phyloP scores from a whole-genome alignment of 2,113 vertebrate genomes.

The Tiliqua scincoides region DNA sequence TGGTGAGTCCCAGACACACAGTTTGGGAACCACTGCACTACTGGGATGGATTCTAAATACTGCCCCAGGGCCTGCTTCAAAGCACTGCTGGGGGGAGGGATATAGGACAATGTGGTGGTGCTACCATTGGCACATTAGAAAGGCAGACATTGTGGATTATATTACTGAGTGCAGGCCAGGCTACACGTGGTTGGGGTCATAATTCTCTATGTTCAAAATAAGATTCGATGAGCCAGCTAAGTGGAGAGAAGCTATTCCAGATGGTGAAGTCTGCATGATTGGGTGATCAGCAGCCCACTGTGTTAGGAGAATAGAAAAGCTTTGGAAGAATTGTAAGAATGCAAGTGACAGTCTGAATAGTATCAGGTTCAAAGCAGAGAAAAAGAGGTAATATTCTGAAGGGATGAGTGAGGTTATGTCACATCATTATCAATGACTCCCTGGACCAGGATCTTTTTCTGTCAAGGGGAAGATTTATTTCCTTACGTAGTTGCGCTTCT shows the following conservation, averaged over 20 bases:
- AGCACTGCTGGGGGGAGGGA: background rate
- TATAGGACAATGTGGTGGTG: background rate
- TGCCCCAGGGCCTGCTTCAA: background rate
- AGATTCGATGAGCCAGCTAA: constrained; percentile 34
- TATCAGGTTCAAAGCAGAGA: background rate
- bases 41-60: background rate
- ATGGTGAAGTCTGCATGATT: constrained; percentile 40
- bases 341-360: background rate
- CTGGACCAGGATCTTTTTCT: background rate
- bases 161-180: background rate
- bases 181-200: background rate
- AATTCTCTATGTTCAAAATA: background rate
- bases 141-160: constrained; percentile 12
- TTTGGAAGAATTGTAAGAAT: constrained; percentile 10
- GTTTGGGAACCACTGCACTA: too few species aligned
- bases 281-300: constrained; percentile 4
- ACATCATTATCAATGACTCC: constrained; percentile 11
- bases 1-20: too few species aligned
- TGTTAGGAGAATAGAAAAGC: constrained; percentile 43
- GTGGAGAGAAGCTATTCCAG: constrained; percentile 38
- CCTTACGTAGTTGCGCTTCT: background rate
- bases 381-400: constrained; percentile 10
- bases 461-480: constrained; percentile 19
- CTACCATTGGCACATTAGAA: background rate
- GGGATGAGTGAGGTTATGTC: fast-evolving